These are phyloP conservation scores for Saguinus imperator DNA, from an alignment of 2,113 vertebrate species.

Conservation along the genomic window DNA sequence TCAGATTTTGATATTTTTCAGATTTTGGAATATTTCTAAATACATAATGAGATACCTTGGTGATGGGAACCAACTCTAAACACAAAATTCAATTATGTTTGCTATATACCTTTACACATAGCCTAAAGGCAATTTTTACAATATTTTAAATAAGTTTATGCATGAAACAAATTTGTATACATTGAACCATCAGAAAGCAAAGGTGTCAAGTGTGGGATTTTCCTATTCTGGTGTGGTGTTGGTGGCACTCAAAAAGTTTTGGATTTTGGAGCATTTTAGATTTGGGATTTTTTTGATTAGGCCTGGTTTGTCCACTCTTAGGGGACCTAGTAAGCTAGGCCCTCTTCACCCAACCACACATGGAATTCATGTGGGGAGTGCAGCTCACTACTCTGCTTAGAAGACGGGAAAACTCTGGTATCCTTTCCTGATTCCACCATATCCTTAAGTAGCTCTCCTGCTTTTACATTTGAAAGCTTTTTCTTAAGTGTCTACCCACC, in stretches of 20 bases:
- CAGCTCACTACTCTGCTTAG: not conserved
- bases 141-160: not conserved
- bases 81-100: not conserved
- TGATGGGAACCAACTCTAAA: not conserved
- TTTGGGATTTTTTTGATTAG: not conserved
- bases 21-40: not conserved
- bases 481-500: not conserved
- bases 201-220: not conserved
- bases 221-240: not conserved
- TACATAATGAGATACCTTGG: not conserved
- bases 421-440: not conserved
- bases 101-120: not conserved
- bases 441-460: not conserved
- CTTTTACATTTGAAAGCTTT: not conserved
- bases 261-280: not conserved
- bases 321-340: not conserved
- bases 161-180: not conserved
- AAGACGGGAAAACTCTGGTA: not conserved
- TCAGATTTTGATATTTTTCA: not conserved
- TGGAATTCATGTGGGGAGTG: not conserved
- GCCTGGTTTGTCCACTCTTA: not conserved
- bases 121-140: not conserved
- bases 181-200: not conserved
- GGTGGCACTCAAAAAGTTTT: not conserved
- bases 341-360: too few relatives aligned